phyloP scores from a whole-genome alignment of 2,888 invertebrate genomes.

The Hyppa rectilinea region DNA sequence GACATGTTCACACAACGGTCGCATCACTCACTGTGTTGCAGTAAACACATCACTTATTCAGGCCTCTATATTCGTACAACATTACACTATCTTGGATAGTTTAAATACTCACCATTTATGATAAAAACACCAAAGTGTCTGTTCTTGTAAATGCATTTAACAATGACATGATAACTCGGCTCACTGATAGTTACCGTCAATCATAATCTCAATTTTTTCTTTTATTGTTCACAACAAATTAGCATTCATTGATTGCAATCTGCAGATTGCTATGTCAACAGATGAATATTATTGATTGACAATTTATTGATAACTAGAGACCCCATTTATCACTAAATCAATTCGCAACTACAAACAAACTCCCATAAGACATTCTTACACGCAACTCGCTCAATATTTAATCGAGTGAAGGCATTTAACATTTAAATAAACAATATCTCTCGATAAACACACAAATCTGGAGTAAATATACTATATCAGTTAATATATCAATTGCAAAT shows the following conservation, averaged over 20 bases:
- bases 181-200: slow-evolving; percentile 14
- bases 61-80: slow-evolving; percentile 42
- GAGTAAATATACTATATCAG: slow-evolving; percentile 48
- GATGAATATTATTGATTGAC: slow-evolving; percentile 24
- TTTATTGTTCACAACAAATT: slow-evolving; percentile 33
- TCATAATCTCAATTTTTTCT: slow-evolving; percentile 50
- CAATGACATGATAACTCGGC: slow-evolving; percentile 19
- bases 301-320: slow-evolving; percentile 36
- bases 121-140: slow-evolving; percentile 32
- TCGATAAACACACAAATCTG: slow-evolving; percentile 48
- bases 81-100: slow-evolving; percentile 49
- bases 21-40: slow-evolving; percentile 40
- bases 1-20: slow-evolving; percentile 27
- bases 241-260: slow-evolving; percentile 9
- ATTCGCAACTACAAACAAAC: slow-evolving; percentile 15
- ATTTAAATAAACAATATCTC: slow-evolving; percentile 47
- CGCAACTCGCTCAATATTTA: slow-evolving; percentile 60
- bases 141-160: slow-evolving; percentile 58
- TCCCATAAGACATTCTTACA: slow-evolving; percentile 62
- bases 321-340: slow-evolving; percentile 50
- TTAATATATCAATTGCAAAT: slow-evolving; percentile 46
- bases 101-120: slow-evolving; percentile 28
- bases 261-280: slow-evolving; percentile 18
- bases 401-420: slow-evolving; percentile 52
- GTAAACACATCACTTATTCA: slow-evolving; percentile 52